These are phyloP conservation scores for Catharus bicknelli DNA, from an alignment of 2,113 vertebrate species.

Conservation along the genomic window DNA sequence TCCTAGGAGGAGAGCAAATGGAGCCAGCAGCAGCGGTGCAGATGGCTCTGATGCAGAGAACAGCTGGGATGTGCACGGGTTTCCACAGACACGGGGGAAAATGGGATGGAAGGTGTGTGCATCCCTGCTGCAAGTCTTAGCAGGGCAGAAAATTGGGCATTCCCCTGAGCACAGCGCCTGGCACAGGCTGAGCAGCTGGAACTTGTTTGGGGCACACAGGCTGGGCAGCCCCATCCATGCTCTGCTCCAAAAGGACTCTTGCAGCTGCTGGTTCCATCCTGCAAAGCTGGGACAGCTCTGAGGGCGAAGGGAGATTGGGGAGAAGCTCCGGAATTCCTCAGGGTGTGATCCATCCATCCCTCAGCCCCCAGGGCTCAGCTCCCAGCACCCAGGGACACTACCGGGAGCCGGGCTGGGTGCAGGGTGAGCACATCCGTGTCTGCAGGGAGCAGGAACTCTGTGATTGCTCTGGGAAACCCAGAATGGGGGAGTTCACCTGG, in stretches of 20 bases:
- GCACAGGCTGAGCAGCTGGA: background rate
- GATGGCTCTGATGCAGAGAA: background rate
- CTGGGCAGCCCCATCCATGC: background rate
- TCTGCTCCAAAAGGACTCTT: background rate
- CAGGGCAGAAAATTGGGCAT: background rate
- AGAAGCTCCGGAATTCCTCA: background rate
- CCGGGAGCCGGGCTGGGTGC: background rate
- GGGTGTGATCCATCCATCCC: background rate
- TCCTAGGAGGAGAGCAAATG: background rate
- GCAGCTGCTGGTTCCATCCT: accelerated
- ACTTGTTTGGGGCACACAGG: accelerated
- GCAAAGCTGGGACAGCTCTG: background rate
- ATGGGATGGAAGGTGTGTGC: background rate
- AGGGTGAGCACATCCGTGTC: accelerated
- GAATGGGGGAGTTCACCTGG: accelerated
- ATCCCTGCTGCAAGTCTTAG: background rate
- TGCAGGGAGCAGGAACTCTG: background rate
- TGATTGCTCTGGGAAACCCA: background rate
- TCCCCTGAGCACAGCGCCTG: background rate
- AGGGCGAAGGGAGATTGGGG: accelerated
- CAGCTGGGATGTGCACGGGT: background rate
- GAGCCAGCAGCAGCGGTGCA: accelerated
- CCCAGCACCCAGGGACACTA: background rate
- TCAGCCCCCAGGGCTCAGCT: background rate
- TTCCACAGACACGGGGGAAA: background rate